These are phyloP conservation scores for Myocastor coypus DNA, from an alignment of 2,113 vertebrate species.

Conservation along the genomic window DNA sequence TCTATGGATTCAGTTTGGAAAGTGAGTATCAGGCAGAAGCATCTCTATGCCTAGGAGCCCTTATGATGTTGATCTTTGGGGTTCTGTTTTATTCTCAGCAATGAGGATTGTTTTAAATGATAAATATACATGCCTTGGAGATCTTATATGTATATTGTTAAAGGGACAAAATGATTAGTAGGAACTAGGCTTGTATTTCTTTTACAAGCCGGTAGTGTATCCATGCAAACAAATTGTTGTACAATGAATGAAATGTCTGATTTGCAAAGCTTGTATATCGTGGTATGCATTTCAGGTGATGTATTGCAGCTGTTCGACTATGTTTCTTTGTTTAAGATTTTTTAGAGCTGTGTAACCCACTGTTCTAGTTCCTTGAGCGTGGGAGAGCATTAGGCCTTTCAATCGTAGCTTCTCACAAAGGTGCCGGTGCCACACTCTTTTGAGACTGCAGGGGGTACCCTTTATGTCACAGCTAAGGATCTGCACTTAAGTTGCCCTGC, in stretches of 20 bases:
- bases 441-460: background rate
- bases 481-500: background rate
- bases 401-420: conserved; percentile 3
- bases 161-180: conserved; percentile 8
- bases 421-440: background rate
- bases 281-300: background rate
- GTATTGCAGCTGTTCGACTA: background rate
- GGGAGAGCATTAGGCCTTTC: background rate
- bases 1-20: conserved; percentile 65
- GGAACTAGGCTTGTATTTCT: background rate
- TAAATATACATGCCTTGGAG: background rate
- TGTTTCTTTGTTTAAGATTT: background rate
- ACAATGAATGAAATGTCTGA: conserved; percentile 43
- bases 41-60: background rate
- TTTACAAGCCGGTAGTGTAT: background rate
- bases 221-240: background rate
- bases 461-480: background rate
- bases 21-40: conserved; percentile 69
- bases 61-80: background rate
- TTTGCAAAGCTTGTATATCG: conserved; percentile 1
- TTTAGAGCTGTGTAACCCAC: background rate
- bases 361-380: conserved; percentile 2
- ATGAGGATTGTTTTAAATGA: background rate
- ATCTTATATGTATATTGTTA: background rate
- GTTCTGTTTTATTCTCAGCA: conserved; percentile 44